Evolutionary conservation across 1,140 invertebrate genomes (phyloP), one percentile per base, ranked within the genome.

Genomic region (Samia ricini): DNA sequence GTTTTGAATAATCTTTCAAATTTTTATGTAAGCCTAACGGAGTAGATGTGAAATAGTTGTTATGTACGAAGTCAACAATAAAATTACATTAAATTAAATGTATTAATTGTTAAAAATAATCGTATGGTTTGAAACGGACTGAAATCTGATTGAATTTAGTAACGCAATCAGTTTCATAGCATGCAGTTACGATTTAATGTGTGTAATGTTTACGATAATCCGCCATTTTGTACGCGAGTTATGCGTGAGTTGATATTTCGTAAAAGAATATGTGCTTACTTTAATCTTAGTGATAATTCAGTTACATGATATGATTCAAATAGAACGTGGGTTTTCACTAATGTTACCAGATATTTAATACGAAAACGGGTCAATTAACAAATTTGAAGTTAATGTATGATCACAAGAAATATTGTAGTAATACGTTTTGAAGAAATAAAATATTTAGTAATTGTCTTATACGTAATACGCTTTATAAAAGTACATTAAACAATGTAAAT

Each of bases 161-260:
- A 56, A 60, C 29, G 63, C 63, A 60, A 65, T 60, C 63, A 36
- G 12, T 56, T 69, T 65, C 64, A 69, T 69, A 63, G 63, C 68
- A 60, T 49, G 68, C 63, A 65, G 65, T 69, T 65, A 69, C 60
- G 26, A 51, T 51, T 62, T 22, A 59, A 62, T 60, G 60, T 60
- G 60, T 60, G 58, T 64, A 69, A 69, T 64, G 36, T 63, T 52
- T 59, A 56, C 58, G 21, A 54, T 67, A 56, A 63, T 49, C 56
- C 29, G 63, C 51, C 52, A 60, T 60, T 64, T 64, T 26, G 18
- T 19, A 42, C 50, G 49, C 26, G 20, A 20, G 57, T 18, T 33
- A 64, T 55, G 63, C 52, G 63, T 56, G 58, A 60, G 50, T 48
- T 21, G 48, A n/a, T 42, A 42, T 42, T 42, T 56, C n/a, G 8